Evolutionary conservation across 2,797 vertebrate species (phyloP).

Genomic region (Anas acuta): DNA sequence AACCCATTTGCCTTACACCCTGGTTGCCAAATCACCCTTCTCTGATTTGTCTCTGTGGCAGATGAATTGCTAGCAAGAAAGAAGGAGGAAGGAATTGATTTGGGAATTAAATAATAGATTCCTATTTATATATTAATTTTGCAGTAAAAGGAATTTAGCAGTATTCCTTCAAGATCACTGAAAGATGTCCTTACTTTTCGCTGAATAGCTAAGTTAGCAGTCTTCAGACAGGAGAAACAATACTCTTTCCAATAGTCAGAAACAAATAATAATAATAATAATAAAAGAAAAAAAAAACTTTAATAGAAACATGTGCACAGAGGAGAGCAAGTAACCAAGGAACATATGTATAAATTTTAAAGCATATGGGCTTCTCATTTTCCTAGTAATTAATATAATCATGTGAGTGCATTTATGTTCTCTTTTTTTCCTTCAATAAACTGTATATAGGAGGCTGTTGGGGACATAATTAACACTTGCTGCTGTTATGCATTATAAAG

Average conservation of each 20-base stretch:
- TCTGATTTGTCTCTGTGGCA: neutral
- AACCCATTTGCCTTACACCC: neutral
- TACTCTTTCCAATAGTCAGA: conserved; percentile 17
- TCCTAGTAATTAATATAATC: conserved; percentile 47
- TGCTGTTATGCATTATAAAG: neutral
- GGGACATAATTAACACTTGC: neutral
- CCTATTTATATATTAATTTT: neutral
- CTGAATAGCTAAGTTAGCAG: conserved; percentile 24
- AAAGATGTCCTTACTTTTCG: neutral
- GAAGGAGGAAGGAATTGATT: neutral
- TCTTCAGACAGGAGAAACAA: conserved; percentile 24
- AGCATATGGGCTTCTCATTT: conserved; percentile 45
- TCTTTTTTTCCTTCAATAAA: neutral
- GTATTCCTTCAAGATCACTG: neutral
- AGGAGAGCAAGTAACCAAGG: conserved; percentile 36
- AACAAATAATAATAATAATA: neutral
- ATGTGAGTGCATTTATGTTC: neutral
- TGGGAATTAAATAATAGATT: neutral
- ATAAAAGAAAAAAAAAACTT: conserved; percentile 6
- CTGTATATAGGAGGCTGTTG: neutral
- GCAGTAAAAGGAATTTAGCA: neutral
- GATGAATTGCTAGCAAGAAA: neutral
- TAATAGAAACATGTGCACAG: conserved; percentile 26
- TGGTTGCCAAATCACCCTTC: neutral
- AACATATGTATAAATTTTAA: conserved; percentile 53